Conservation (phyloP, 2,113 vertebrate species). For the Xenopus laevis region DNA sequence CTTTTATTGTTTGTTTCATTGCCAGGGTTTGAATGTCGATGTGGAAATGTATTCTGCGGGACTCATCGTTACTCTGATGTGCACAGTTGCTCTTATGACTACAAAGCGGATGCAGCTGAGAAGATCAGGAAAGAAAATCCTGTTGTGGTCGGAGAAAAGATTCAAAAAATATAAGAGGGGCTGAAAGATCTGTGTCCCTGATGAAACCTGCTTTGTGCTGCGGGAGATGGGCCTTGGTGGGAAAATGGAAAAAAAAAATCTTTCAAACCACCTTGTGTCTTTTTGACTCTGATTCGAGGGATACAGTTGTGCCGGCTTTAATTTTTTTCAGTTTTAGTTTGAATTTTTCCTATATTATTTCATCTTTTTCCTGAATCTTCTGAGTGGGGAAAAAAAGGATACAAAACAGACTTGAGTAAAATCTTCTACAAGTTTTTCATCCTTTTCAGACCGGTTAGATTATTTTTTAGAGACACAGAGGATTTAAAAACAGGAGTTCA, state of each 20-base stretch:
- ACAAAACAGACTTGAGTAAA: slow-evolving; percentile 19
- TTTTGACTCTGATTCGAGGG: slow-evolving; percentile 20
- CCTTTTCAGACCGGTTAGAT: slow-evolving; percentile 16
- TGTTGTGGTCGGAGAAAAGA: slow-evolving; percentile 83
- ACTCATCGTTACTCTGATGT: slow-evolving; percentile 83
- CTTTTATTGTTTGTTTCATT: slow-evolving; percentile 37
- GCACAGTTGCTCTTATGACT: slow-evolving; percentile 85
- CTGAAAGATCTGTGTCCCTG: slow-evolving; percentile 55
- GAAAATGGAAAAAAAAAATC: slow-evolving; percentile 19
- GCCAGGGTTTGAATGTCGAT: slow-evolving; percentile 83
- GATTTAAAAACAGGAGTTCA: slow-evolving; percentile 1
- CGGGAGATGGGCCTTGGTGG: slow-evolving; percentile 13
- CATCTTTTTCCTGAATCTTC: slow-evolving; percentile 30
- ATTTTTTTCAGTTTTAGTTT: slow-evolving; percentile 45
- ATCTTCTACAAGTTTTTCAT: slow-evolving; percentile 20
- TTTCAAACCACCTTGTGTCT: slow-evolving; percentile 65
- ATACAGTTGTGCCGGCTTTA: slow-evolving; percentile 62
- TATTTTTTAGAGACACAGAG: slow-evolving; percentile 12
- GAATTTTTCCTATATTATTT: slow-evolving; percentile 25
- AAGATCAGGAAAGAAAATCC: slow-evolving; percentile 91
- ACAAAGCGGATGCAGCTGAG: slow-evolving; percentile 85
- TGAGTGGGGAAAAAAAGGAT: slow-evolving; percentile 24
- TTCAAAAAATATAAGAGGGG: slow-evolving; percentile 81
- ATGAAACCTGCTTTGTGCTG: slow-evolving; percentile 16
- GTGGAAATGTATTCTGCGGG: slow-evolving; percentile 81